Evolutionary conservation across 2,113 vertebrate genomes (phyloP).

Genomic region (Castor canadensis): DNA sequence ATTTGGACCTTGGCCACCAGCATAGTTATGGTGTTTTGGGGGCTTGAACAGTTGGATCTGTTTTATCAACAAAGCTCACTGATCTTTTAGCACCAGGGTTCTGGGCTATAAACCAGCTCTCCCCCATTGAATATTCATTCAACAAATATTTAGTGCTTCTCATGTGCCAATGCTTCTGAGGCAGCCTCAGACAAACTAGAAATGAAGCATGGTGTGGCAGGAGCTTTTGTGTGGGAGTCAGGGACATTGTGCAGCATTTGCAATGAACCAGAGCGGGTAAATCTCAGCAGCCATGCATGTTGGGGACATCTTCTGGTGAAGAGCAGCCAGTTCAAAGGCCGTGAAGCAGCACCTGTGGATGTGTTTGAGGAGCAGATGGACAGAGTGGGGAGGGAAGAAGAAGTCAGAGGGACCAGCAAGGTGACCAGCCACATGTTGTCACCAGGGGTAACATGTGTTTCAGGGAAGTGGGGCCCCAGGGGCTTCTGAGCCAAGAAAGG

Average conservation of each 20-base stretch:
- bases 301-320: no score
- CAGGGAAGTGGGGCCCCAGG: not conserved
- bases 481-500: not conserved
- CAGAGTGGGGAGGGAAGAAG: not conserved
- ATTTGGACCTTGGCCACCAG: no score
- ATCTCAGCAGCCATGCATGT: not conserved
- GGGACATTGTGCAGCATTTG: no score
- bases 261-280: not conserved
- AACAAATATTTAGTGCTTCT: not conserved
- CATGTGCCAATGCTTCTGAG: not conserved
- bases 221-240: not conserved
- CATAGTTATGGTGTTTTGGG: rapidly evolving
- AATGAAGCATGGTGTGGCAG: not conserved
- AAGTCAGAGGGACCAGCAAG: not conserved
- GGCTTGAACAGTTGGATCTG: rapidly evolving
- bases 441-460: no score
- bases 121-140: not conserved
- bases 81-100: not conserved
- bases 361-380: not conserved
- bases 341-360: not conserved
- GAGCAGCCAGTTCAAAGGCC: not conserved
- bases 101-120: not conserved
- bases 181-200: not conserved
- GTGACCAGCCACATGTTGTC: no score
- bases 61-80: rapidly evolving